A percentile compares a stretch with the other conserved stretches of the same genome.
Evolutionary conservation across 2,797 vertebrate species (phyloP).

Genomic region (Siniperca obscura): DNA sequence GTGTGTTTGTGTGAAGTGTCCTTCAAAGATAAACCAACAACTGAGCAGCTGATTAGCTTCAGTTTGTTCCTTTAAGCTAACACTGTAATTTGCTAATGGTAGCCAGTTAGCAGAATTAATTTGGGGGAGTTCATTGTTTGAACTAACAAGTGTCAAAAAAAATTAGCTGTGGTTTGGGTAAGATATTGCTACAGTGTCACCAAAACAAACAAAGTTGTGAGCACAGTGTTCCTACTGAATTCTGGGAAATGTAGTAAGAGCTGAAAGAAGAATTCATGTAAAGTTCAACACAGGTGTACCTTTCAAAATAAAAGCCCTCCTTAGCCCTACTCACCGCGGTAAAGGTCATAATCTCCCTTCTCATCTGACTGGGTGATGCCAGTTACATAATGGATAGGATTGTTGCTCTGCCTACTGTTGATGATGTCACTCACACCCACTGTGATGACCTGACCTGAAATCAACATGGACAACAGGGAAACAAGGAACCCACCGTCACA

Average conservation of each 20-base stretch:
- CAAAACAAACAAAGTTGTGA: not conserved
- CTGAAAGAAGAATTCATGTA: not conserved
- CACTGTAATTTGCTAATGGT: not conserved
- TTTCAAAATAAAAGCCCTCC: not conserved
- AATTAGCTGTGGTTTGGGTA: not conserved
- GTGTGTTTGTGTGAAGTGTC: too few relatives aligned
- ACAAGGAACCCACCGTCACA: too few relatives aligned
- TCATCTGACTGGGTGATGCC: conserved; percentile 44
- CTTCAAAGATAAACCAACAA: too few relatives aligned
- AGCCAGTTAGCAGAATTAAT: too few relatives aligned
- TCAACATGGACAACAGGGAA: not conserved
- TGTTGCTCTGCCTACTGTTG: not conserved
- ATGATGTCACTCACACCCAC: conserved; percentile 39
- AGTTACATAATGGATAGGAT: not conserved
- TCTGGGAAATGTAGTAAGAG: not conserved
- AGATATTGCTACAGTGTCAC: too few relatives aligned
- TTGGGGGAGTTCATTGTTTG: too few relatives aligned
- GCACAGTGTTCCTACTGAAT: not conserved
- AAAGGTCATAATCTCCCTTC: conserved; percentile 33
- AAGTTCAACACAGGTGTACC: not conserved
- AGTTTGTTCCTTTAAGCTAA: too few relatives aligned
- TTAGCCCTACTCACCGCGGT: conserved; percentile 27
- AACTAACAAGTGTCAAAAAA: too few relatives aligned
- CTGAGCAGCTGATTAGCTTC: too few relatives aligned
- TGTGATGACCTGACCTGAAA: conserved; percentile 57